Conservation (phyloP, 2,888 invertebrate genomes). For the Amblyjoppa fuscipennis region DNA sequence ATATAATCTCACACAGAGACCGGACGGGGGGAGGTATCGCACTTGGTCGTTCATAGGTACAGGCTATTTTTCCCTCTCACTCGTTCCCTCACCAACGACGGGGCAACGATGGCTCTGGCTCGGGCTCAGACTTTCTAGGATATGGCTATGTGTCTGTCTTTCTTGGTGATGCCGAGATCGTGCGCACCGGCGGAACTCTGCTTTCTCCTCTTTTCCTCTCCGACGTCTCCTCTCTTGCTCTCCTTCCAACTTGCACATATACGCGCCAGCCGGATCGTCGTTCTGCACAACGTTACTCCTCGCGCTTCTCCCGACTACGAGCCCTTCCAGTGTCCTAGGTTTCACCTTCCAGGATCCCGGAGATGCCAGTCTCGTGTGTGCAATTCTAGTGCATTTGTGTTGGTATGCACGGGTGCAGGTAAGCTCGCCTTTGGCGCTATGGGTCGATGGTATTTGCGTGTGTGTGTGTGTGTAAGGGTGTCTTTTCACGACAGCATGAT, state of each 20-base stretch:
- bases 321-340: conserved; percentile 39
- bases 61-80: conserved; percentile 44
- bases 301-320: conserved; percentile 11
- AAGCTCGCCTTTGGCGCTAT: conserved; percentile 1
- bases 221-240: conserved; percentile 2
- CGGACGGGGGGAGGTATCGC: neutral
- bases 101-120: conserved; percentile 36
- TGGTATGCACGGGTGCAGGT: conserved; percentile 9
- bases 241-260: conserved; percentile 19
- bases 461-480: neutral
- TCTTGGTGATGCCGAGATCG: conserved; percentile 64
- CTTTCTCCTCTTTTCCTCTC: conserved; percentile 57
- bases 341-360: conserved; percentile 47
- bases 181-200: conserved; percentile 70
- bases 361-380: conserved; percentile 49
- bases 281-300: conserved; percentile 21
- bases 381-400: conserved; percentile 38
- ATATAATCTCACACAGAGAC: conserved; percentile 34
- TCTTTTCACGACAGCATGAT: conserved; percentile 34
- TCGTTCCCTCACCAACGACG: conserved; percentile 5
- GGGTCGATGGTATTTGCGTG: conserved; percentile 21
- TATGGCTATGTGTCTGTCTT: conserved; percentile 2
- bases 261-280: conserved; percentile 35
- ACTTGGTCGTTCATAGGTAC: conserved; percentile 18
- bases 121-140: conserved; percentile 20